phyloP scores from a whole-genome alignment of 2,888 invertebrate genomes.

The Gasteruption jaculator region DNA sequence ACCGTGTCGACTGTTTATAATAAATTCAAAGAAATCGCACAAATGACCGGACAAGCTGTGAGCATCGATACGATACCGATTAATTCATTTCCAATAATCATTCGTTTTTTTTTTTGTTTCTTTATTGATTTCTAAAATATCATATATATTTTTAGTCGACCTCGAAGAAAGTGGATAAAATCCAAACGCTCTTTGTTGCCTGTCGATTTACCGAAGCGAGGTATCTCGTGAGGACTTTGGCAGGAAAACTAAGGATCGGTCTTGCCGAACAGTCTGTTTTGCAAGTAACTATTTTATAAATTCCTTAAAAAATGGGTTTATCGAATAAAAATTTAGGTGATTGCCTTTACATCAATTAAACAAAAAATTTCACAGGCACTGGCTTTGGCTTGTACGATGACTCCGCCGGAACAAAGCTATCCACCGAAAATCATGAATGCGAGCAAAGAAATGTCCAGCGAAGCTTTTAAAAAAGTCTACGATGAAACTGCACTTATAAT shows the following conservation, averaged over 20 bases:
- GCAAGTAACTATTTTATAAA: constrained; percentile 51
- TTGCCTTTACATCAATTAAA: too few relatives aligned
- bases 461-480: constrained; percentile 69
- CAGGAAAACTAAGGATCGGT: constrained; percentile 93
- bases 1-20: constrained; percentile 71
- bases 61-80: constrained; percentile 33
- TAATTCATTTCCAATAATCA: constrained; percentile 6
- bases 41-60: constrained; percentile 74
- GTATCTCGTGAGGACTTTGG: constrained; percentile 83
- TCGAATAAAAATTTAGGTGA: too few relatives aligned
- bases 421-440: constrained; percentile 64
- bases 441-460: constrained; percentile 60
- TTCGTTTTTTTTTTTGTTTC: constrained; percentile 12
- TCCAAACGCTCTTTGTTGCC: constrained; percentile 88
- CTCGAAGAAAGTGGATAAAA: constrained; percentile 84
- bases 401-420: constrained; percentile 68
- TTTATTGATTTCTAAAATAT: neutral
- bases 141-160: constrained; percentile 57
- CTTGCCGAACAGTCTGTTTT: constrained; percentile 95
- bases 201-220: constrained; percentile 84
- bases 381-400: constrained; percentile 76
- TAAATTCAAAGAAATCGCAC: constrained; percentile 82
- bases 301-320: too few relatives aligned
- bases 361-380: constrained; percentile 88
- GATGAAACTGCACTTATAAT: constrained; percentile 73